These are phyloP conservation scores for Mesodorylaimus sp. DNA, from an alignment of 2,888 invertebrate species.

Conservation along the genomic window DNA sequence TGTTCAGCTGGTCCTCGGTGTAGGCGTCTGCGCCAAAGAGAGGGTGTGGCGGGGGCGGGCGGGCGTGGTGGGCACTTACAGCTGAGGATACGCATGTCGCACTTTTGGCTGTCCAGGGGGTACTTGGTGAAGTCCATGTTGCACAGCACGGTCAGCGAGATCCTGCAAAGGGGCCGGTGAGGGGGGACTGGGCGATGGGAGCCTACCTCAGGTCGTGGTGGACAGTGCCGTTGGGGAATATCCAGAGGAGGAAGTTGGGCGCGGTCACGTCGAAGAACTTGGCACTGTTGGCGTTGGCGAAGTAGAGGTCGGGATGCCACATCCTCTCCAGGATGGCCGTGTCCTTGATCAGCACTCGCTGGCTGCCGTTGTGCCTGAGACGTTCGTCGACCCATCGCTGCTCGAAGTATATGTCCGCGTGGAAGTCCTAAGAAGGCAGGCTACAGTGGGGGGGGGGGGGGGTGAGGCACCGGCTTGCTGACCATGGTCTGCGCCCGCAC, in stretches of 20 bases:
- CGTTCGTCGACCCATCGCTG: slow-evolving; percentile 23
- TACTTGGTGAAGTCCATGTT: slow-evolving; percentile 25
- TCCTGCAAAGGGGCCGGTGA: slow-evolving; percentile 16
- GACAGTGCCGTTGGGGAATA: slow-evolving; percentile 26
- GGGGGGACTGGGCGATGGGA: neutral
- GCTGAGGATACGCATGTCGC: slow-evolving; percentile 23
- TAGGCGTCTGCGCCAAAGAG: slow-evolving; percentile 22
- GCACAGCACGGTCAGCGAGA: slow-evolving; percentile 25
- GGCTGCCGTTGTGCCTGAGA: slow-evolving; percentile 22
- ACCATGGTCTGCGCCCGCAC: neutral
- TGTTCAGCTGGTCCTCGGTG: slow-evolving; percentile 23
- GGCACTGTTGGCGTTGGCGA: slow-evolving; percentile 26
- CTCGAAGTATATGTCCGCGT: slow-evolving; percentile 28
- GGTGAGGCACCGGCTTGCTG: too few species aligned
- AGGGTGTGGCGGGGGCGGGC: neutral
- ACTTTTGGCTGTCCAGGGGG: slow-evolving; percentile 24
- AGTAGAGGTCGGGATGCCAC: slow-evolving; percentile 20
- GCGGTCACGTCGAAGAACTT: slow-evolving; percentile 26
- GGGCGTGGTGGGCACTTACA: slow-evolving; percentile 23
- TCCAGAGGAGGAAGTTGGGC: slow-evolving; percentile 29
- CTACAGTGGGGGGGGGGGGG: too few species aligned
- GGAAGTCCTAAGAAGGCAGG: slow-evolving; percentile 22
- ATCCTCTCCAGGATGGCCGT: neutral
- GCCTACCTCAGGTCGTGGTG: slow-evolving; percentile 26
- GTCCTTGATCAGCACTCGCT: slow-evolving; percentile 22